phyloP scores from a whole-genome alignment of 2,888 invertebrate species.

The Deroplatys truncata region DNA sequence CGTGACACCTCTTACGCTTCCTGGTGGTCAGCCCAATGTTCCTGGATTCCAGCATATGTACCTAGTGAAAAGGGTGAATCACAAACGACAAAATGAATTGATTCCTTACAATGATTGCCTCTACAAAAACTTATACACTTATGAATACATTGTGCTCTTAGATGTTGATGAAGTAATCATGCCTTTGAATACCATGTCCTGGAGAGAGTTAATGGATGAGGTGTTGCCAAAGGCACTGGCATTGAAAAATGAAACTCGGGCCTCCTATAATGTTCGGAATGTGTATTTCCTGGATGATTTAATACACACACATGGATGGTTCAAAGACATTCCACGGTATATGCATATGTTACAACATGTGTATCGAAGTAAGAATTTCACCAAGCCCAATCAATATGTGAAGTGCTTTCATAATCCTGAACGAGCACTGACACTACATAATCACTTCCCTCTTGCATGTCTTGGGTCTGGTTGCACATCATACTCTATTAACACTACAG shows the following conservation, averaged over 20 bases:
- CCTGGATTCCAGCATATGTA: conserved; percentile 86
- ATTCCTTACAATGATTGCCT: conserved; percentile 96
- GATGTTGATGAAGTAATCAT: conserved; percentile 95
- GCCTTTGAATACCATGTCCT: conserved; percentile 68
- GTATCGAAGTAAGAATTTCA: conserved; percentile 84
- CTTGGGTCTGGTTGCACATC: conserved; percentile 70
- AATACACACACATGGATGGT: conserved; percentile 73
- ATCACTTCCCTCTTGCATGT: conserved; percentile 88
- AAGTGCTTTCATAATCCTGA: conserved; percentile 93
- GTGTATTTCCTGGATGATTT: conserved; percentile 90
- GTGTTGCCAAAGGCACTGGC: conserved; percentile 65
- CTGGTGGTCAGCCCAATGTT: conserved; percentile 86
- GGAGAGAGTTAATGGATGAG: conserved; percentile 74
- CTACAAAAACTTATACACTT: conserved; percentile 86
- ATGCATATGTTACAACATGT: conserved; percentile 94
- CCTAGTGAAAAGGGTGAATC: conserved; percentile 83
- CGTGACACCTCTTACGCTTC: conserved; percentile 76
- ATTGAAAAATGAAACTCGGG: conserved; percentile 61
- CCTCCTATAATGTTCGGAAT: conserved; percentile 84
- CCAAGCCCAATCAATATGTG: conserved; percentile 88
- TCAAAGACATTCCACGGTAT: conserved; percentile 75
- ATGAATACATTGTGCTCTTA: conserved; percentile 83
- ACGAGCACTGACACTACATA: conserved; percentile 82
- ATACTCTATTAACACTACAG: conserved; percentile 73
- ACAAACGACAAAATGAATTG: conserved; percentile 91